Conservation (phyloP, 1,140 invertebrate genomes). For the Eriosoma lanigerum region DNA sequence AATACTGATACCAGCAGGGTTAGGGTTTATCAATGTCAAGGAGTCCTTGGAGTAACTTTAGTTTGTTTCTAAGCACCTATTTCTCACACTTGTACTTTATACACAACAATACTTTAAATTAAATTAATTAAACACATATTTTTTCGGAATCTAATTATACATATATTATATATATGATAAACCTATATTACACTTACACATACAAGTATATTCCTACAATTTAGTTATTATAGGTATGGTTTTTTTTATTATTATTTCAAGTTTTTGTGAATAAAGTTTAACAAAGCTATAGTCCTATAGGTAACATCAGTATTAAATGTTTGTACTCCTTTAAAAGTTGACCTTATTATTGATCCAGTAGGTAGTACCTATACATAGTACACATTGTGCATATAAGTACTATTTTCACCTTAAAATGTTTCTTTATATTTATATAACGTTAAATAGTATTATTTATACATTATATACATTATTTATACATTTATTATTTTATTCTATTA, state of each 20-base stretch:
- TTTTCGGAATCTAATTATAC: neutral
- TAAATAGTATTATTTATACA: too few species aligned
- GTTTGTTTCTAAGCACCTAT: slow-evolving; percentile 2
- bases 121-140: slow-evolving; percentile 7
- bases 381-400: too few species aligned
- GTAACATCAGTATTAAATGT: neutral
- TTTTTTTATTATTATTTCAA: slow-evolving; percentile 11
- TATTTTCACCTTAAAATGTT: too few species aligned
- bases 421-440: too few species aligned
- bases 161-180: neutral
- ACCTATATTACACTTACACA: neutral
- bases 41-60: slow-evolving; percentile 47
- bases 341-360: slow-evolving; percentile 39
- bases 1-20: slow-evolving; percentile 25
- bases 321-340: slow-evolving; percentile 1
- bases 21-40: slow-evolving; percentile 51
- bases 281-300: neutral
- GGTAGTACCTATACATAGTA: too few species aligned
- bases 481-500: neutral
- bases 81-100: slow-evolving; percentile 36
- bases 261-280: neutral
- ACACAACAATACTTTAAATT: neutral
- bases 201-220: neutral
- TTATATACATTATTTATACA: neutral
- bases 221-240: neutral